These are phyloP conservation scores for Mormoops blainvillei DNA, from an alignment of 2,113 vertebrate genomes.

Conservation along the genomic window DNA sequence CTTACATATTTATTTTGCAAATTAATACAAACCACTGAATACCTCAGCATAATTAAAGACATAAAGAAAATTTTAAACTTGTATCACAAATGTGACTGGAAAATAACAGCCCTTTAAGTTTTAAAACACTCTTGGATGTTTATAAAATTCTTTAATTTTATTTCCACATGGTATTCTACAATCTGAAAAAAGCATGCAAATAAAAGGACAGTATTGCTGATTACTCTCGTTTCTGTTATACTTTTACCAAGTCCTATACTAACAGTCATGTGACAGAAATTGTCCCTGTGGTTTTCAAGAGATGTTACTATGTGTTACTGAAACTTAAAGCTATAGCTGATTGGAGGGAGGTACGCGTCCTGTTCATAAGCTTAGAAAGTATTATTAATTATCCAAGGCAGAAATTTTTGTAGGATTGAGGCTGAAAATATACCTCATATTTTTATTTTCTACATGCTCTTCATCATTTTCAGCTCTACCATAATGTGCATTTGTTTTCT, in stretches of 20 bases:
- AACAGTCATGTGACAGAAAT: neutral
- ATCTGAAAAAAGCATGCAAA: neutral
- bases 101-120: neutral
- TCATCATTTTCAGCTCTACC: slow-evolving; percentile 16
- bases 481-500: slow-evolving; percentile 18
- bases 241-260: neutral
- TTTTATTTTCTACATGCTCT: neutral
- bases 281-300: neutral
- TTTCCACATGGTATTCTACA: neutral
- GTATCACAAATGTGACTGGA: neutral
- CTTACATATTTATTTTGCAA: neutral
- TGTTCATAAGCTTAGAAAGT: neutral
- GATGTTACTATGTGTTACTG: neutral
- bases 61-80: neutral
- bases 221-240: neutral
- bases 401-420: neutral
- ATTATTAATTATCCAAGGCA: neutral
- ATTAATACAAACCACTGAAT: neutral
- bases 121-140: neutral
- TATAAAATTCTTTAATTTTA: slow-evolving; percentile 7
- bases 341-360: neutral
- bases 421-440: neutral
- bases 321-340: neutral
- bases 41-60: neutral
- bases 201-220: neutral